Percentiles rank a stretch among this genome's conserved stretches.
These are phyloP conservation scores for Anomalospiza imberbis DNA, from an alignment of 2,797 vertebrate genomes.

Conservation along the genomic window DNA sequence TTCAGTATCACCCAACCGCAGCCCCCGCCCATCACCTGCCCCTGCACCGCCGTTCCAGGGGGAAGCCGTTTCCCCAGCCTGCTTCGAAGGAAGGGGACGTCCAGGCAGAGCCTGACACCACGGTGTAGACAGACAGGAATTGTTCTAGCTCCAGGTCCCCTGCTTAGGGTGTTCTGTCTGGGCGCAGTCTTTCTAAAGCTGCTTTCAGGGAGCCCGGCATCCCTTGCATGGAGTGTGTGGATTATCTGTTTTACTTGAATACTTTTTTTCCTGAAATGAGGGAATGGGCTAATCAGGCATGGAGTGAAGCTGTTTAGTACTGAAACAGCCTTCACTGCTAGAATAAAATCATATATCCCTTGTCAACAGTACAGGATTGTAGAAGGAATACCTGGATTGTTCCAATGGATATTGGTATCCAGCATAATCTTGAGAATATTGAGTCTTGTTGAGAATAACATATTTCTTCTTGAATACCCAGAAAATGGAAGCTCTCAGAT, in stretches of 20 bases:
- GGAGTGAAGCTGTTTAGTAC: not conserved
- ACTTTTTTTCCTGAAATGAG: not conserved
- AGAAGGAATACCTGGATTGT: not conserved
- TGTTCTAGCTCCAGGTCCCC: not conserved
- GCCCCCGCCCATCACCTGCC: not conserved
- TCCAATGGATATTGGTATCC: not conserved
- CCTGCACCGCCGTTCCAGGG: not conserved
- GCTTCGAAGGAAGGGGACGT: not conserved
- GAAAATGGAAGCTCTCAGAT: not conserved
- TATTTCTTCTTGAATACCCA: not conserved
- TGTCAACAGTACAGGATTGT: not conserved
- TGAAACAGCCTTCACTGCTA: not conserved
- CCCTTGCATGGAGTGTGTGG: accelerated
- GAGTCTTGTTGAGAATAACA: not conserved
- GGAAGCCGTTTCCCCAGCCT: not conserved
- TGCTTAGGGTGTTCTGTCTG: accelerated
- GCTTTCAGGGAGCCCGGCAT: not conserved
- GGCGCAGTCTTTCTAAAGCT: not conserved
- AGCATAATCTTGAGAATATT: not conserved
- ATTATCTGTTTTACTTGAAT: not conserved
- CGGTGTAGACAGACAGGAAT: accelerated
- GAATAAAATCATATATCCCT: not conserved
- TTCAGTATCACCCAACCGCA: accelerated
- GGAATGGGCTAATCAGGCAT: not conserved
- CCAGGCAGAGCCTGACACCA: not conserved